phyloP scores from a whole-genome alignment of 2,113 vertebrate species.

The Macquaria ambigua region DNA sequence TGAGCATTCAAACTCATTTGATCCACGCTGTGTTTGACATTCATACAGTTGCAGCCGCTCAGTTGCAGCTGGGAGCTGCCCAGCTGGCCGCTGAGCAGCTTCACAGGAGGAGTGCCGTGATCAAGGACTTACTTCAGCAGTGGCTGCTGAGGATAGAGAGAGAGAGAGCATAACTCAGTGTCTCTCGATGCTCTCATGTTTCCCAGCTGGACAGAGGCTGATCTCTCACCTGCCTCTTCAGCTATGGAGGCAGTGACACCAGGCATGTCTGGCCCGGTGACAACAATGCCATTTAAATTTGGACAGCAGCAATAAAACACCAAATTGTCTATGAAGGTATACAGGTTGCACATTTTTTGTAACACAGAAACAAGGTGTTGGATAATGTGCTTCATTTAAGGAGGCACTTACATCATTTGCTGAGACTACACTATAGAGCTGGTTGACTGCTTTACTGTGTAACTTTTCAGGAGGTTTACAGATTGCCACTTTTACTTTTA shows the following conservation, averaged over 20 bases:
- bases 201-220: conserved; percentile 1
- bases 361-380: neutral
- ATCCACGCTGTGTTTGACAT: conserved; percentile 26
- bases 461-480: neutral
- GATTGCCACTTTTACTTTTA: neutral
- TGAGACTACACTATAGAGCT: neutral
- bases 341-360: neutral
- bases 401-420: neutral
- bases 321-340: neutral
- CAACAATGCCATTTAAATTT: neutral
- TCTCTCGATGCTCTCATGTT: conserved; percentile 7
- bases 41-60: conserved; percentile 15
- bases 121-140: conserved; percentile 22
- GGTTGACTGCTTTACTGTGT: conserved; percentile 1
- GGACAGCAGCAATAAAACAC: neutral
- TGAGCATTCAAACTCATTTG: neutral
- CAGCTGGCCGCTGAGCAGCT: conserved; percentile 11
- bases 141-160: conserved; percentile 14
- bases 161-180: conserved; percentile 5
- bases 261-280: neutral
- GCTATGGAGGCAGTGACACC: too few relatives aligned
- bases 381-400: neutral
- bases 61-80: neutral
- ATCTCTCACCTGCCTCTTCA: conserved; percentile 15
- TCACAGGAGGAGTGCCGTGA: conserved; percentile 9